Percentiles rank a stretch among this genome's conserved stretches.
phyloP scores from a whole-genome alignment of 2,113 vertebrate species.

The Menidia beryllina region DNA sequence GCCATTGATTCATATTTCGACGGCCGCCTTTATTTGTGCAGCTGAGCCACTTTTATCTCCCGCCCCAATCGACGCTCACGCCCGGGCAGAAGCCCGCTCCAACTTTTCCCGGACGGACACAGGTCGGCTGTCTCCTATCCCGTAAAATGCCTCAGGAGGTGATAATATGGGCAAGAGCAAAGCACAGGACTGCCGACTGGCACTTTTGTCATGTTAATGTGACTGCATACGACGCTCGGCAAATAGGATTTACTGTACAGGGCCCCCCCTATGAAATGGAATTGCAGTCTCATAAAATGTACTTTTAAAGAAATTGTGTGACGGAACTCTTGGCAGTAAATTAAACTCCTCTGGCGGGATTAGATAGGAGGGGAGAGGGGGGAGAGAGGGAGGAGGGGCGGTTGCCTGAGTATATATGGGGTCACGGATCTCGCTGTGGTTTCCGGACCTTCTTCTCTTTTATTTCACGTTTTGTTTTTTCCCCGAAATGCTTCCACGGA shows the following conservation, averaged over 20 bases:
- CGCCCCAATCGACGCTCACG: conserved; percentile 41
- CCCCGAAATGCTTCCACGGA: conserved; percentile 36
- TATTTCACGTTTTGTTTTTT: conserved; percentile 32
- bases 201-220: conserved; percentile 84
- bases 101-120: conserved; percentile 68
- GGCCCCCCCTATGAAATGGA: conserved; percentile 79
- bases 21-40: conserved; percentile 54
- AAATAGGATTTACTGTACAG: conserved; percentile 84
- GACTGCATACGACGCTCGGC: conserved; percentile 74
- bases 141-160: conserved; percentile 71
- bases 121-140: conserved; percentile 57
- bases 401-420: conserved; percentile 56
- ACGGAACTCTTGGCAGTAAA: conserved; percentile 81
- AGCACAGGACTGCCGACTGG: conserved; percentile 68
- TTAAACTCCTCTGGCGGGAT: conserved; percentile 82
- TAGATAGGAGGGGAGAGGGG: conserved; percentile 67
- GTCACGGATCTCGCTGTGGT: conserved; percentile 62
- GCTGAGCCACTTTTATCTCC: conserved; percentile 59
- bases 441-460: conserved; percentile 39
- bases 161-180: conserved; percentile 73
- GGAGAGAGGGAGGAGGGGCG: conserved; percentile 41
- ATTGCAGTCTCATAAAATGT: conserved; percentile 84
- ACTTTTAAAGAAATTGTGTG: conserved; percentile 84
- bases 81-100: conserved; percentile 39
- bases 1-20: conserved; percentile 60